Base-by-base conservation (phyloP, 2,888 invertebrate species). In the Nomada fucata region DNA sequence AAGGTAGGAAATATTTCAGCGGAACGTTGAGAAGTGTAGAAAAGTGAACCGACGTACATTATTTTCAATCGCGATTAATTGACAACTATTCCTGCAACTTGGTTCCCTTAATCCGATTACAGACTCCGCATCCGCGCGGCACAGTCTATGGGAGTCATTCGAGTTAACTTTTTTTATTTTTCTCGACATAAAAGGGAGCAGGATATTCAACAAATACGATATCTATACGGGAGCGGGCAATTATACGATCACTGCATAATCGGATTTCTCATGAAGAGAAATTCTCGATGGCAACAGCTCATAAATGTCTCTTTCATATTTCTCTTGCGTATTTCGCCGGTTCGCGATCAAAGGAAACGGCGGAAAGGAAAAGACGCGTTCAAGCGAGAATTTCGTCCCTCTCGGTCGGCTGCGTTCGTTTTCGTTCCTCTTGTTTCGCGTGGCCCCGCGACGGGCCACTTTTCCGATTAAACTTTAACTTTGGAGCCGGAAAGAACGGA, bases 381-480 rank as follows among this genome's bases (percentile, higher is more conserved):
- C 60, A 15, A 18, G 50, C 5, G 70, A 70, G 53, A 79, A 69
- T 60, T 60, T 65, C 59, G n/a, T 11, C 5, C 57, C 15, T 10
- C 4, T 10, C 11, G 1, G 11, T 10, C 29, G n/a, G 50, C 36
- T 15, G n/a, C 29, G 71, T 71, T 74, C 74, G 70, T 63, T 71
- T 64, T 42, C 71, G 78, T 68, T 76, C 44, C 65, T 67, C 68
- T 67, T 71, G 79, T 64, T 77, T 76, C 73, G 42, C 42, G 53
- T 47, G n/a, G n/a, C 11, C 53, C 73, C 75, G 60, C 70, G 83
- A 79, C 74, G 76, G 87, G 74, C 87, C 85, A 87, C 84, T 87
- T 87, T 79, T 81, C 74, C 84, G 85, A 87, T 87, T 85, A 85
- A 79, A 79, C 68, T 87, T 85, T 85, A 79, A 87, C 77, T 85